Conservation (phyloP, 2,888 invertebrate species). For the Acronicta leporina region DNA sequence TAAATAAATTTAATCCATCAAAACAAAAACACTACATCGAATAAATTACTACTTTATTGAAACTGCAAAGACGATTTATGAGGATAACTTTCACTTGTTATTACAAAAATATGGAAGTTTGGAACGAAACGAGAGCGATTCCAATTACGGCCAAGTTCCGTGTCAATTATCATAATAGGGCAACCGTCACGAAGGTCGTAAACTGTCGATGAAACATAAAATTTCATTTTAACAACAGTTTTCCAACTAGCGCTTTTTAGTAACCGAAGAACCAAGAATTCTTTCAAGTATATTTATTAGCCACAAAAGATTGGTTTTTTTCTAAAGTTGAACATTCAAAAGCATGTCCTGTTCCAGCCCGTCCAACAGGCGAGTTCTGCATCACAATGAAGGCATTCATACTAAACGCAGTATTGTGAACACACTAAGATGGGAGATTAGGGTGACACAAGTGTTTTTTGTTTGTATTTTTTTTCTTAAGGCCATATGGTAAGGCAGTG, state of each 20-base stretch:
- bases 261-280: constrained; percentile 2
- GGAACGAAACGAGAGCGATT: constrained; percentile 42
- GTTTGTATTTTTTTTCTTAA: constrained; percentile 16
- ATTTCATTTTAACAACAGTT: constrained; percentile 24
- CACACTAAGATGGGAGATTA: constrained; percentile 45
- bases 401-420: constrained; percentile 40
- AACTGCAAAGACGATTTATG: constrained; percentile 28
- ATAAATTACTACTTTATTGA: constrained; percentile 17
- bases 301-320: constrained; percentile 12
- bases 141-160: constrained; percentile 30
- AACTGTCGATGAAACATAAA: constrained; percentile 41
- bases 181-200: constrained; percentile 44
- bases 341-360: constrained; percentile 51
- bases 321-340: constrained; percentile 17
- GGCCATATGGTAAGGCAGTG: constrained; percentile 16
- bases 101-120: constrained; percentile 29
- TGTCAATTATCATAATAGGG: constrained; percentile 42
- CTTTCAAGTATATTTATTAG: neutral
- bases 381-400: constrained; percentile 69
- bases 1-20: neutral
- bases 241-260: neutral
- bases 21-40: constrained; percentile 1
- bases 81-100: constrained; percentile 40
- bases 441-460: constrained; percentile 42
- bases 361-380: constrained; percentile 53